Evolutionary conservation across 2,888 invertebrate genomes (phyloP).

Genomic region (Lathronympha strigana): DNA sequence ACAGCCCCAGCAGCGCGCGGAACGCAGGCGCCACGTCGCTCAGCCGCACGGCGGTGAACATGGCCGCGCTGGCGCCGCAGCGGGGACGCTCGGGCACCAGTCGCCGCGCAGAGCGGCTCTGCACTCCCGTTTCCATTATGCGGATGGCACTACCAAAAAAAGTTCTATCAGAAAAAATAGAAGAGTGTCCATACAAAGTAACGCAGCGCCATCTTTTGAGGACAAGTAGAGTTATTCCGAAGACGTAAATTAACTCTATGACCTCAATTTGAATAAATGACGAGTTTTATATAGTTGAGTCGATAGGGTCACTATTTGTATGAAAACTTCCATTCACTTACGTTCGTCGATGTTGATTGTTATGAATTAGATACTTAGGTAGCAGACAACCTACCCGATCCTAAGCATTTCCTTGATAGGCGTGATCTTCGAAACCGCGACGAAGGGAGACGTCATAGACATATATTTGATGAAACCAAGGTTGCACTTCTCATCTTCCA

Average conservation of each 20-base stretch:
- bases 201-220: too few species aligned
- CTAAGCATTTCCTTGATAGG: constrained; percentile 43
- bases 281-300: too few species aligned
- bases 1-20: constrained; percentile 23
- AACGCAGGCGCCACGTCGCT: constrained; percentile 43
- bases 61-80: constrained; percentile 42
- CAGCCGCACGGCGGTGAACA: constrained; percentile 42
- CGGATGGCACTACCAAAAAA: constrained; percentile 35
- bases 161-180: too few species aligned
- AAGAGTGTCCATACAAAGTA: too few species aligned
- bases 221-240: too few species aligned
- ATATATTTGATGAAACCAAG: constrained; percentile 43
- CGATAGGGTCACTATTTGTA: too few species aligned
- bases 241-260: too few species aligned
- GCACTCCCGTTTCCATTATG: constrained; percentile 43
- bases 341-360: too few species aligned
- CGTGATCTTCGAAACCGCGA: constrained; percentile 36
- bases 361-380: neutral
- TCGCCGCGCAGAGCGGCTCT: constrained; percentile 41
- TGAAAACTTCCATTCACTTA: too few species aligned
- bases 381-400: constrained; percentile 40
- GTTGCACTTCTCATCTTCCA: constrained; percentile 46
- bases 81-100: constrained; percentile 33
- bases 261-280: too few species aligned
- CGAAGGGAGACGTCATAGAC: constrained; percentile 35